A percentile compares a stretch with the other conserved stretches of the same genome.
These are phyloP conservation scores for Gila orcuttii DNA, from an alignment of 2,113 vertebrate genomes.

Conservation along the genomic window DNA sequence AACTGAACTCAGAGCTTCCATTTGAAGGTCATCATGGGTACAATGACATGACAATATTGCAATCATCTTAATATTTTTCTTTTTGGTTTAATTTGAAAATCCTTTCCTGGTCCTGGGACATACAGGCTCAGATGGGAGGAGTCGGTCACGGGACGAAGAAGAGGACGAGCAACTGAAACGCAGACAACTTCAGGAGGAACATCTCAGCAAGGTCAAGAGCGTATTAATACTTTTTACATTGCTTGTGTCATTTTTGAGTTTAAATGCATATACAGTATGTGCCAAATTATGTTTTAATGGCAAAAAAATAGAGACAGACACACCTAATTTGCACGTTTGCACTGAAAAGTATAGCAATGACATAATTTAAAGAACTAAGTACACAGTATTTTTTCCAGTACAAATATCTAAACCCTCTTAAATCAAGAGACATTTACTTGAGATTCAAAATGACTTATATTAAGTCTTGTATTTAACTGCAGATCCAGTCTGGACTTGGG, in stretches of 20 bases:
- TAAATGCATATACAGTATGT: neutral
- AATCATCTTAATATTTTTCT: neutral
- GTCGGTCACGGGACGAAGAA: constrained; percentile 83
- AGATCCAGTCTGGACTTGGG: constrained; percentile 90
- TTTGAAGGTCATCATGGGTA: constrained; percentile 2
- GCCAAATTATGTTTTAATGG: neutral
- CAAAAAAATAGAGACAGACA: neutral
- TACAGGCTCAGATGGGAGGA: constrained; percentile 82
- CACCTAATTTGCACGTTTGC: neutral
- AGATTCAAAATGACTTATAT: neutral
- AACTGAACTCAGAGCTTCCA: neutral
- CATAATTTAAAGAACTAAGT: too few relatives aligned
- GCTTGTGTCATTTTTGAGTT: neutral
- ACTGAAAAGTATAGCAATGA: neutral
- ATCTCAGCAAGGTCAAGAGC: constrained; percentile 82
- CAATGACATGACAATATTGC: neutral
- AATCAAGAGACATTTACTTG: neutral
- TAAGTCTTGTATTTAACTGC: constrained; percentile 3
- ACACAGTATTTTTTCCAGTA: too few relatives aligned
- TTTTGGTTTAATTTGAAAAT: constrained; percentile 1
- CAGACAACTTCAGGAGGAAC: constrained; percentile 87
- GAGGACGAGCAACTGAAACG: constrained; percentile 85
- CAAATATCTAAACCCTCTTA: too few relatives aligned
- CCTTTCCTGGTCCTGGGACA: neutral
- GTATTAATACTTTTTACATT: neutral